A percentile compares a stretch with the other conserved stretches of the same genome.
phyloP scores from a whole-genome alignment of 2,113 vertebrate genomes.

The Poicephalus gulielmi region DNA sequence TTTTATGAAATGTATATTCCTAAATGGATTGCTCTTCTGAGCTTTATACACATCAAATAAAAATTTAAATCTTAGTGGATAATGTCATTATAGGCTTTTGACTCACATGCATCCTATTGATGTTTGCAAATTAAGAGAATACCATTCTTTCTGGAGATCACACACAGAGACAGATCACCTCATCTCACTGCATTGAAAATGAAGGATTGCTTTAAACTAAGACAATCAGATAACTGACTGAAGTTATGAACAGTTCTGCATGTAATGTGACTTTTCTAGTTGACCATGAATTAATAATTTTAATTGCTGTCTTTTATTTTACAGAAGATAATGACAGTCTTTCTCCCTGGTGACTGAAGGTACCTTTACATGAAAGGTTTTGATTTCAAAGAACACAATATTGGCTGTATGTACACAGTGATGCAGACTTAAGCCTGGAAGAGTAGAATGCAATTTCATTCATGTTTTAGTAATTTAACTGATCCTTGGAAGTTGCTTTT shows the following conservation, averaged over 20 bases:
- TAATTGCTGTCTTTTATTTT: not conserved
- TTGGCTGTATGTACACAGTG: not conserved
- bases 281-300: not conserved
- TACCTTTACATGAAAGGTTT: not conserved
- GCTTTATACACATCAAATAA: not conserved
- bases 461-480: not conserved
- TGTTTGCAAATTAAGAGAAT: not conserved
- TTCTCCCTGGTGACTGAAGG: not conserved
- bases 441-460: not conserved
- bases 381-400: not conserved
- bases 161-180: not conserved
- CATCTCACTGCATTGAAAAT: not conserved
- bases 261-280: not conserved
- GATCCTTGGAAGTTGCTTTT: not conserved
- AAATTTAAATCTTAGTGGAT: not conserved
- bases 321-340: not conserved
- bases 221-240: not conserved
- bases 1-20: not conserved
- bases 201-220: not conserved
- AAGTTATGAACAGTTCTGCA: not conserved
- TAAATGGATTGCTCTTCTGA: not conserved
- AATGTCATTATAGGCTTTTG: not conserved
- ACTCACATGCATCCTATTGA: not conserved
- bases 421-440: not conserved
- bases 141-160: not conserved